phyloP scores from a whole-genome alignment of 2,797 vertebrate species.

The Limnodromus scolopaceus region DNA sequence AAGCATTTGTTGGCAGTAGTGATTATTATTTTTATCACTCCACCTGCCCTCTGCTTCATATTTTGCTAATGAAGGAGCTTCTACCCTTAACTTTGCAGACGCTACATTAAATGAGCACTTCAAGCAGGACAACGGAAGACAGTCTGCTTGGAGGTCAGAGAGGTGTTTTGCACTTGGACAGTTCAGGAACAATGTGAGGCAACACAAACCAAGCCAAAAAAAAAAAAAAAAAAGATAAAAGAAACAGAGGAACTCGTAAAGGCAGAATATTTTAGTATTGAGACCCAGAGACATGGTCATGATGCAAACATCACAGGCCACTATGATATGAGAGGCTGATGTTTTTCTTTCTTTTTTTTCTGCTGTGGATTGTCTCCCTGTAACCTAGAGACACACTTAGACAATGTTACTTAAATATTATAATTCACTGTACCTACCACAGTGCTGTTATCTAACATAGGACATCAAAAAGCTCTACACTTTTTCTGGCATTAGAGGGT shows the following conservation, averaged over 20 bases:
- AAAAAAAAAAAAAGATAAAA: not conserved
- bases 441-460: not conserved
- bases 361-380: not conserved
- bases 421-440: not conserved
- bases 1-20: not conserved
- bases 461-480: not conserved
- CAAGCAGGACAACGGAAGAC: not conserved
- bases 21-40: not conserved
- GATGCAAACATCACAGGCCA: not conserved
- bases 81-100: not conserved
- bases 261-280: not conserved
- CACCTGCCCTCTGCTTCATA: not conserved
- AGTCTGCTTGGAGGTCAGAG: not conserved
- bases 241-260: not conserved
- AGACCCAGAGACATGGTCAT: not conserved
- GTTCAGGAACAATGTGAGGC: not conserved
- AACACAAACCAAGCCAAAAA: not conserved
- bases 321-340: not conserved
- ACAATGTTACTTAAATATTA: not conserved
- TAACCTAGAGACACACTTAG: not conserved
- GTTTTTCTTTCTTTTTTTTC: not conserved
- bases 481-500: not conserved
- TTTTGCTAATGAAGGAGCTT: not conserved
- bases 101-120: not conserved
- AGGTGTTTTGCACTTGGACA: not conserved